A percentile compares a stretch with the other conserved stretches of the same genome.
Conservation (phyloP, 2,113 vertebrate genomes). For the Origma solitaria region DNA sequence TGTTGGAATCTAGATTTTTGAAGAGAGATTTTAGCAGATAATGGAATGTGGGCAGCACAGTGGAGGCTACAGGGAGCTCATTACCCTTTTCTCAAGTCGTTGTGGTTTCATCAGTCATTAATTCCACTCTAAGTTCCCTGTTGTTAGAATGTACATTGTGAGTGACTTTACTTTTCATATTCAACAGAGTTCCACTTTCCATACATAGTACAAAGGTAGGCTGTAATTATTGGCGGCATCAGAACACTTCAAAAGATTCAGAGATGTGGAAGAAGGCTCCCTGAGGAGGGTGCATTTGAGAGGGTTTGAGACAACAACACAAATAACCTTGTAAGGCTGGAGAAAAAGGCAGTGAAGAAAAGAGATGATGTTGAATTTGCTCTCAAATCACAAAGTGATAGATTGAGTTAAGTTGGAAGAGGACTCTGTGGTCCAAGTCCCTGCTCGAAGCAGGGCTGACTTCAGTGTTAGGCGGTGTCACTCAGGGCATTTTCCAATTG, state of each 20-base stretch:
- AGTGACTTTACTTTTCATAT: slow-evolving; percentile 37
- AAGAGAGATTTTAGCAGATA: slow-evolving; percentile 34
- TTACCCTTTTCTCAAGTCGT: slow-evolving; percentile 53
- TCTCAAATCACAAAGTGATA: not conserved
- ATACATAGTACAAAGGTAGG: not conserved
- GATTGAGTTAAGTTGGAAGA: not conserved
- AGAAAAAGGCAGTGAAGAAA: not conserved
- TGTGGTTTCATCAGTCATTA: slow-evolving; percentile 60
- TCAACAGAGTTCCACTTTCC: not conserved
- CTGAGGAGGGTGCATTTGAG: not conserved
- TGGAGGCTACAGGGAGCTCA: slow-evolving; percentile 53
- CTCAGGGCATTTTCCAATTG: not conserved
- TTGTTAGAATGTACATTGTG: slow-evolving; percentile 1
- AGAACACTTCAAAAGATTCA: slow-evolving; percentile 32
- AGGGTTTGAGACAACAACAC: not conserved
- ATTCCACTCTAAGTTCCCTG: slow-evolving; percentile 39
- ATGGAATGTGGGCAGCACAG: not conserved
- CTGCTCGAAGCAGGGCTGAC: not conserved
- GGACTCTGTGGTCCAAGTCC: not conserved
- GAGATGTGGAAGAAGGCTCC: not conserved
- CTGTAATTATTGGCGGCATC: slow-evolving; percentile 1
- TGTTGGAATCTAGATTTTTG: slow-evolving; percentile 28
- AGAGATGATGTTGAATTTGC: not conserved
- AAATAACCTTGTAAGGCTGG: not conserved
- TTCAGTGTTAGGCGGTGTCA: not conserved